Base-by-base conservation (phyloP, 2,113 vertebrate species). In the Taxidea taxus region DNA sequence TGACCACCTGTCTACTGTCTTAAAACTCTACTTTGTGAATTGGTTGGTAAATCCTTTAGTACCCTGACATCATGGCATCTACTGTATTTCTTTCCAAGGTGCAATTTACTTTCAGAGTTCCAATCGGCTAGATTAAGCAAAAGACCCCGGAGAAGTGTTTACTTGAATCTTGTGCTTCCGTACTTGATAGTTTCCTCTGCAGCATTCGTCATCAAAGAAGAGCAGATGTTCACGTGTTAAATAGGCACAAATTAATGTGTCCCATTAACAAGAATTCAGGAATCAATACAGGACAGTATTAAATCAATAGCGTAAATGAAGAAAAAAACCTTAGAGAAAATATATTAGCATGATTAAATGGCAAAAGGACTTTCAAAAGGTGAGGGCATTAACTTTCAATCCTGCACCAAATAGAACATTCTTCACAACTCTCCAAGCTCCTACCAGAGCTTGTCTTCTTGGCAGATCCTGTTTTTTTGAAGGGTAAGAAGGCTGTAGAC, bases 81-180 rank as follows among this genome's bases (percentile, higher is more conserved):
- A 89, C 97, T 95, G 94, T 87, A 86, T 98, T 96, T 91, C 96
- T 97, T 97, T 98, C 87, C 86, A 90, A 98, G 98, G 95, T 98
- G 95, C 96, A 96, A 64, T 97, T 98, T 98, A 56, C 80, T 98
- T 98, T 97, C 95, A 70, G 96, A 98, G 95, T 98, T 98, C 94
- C 95, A 77, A 81, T 93, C 88, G 39, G 91, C 92, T 88, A 95
- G 56, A 42, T 92, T n/a, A 78, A 78, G 74, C 56, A 91, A 62
- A 91, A 92, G 92, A 77, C 68, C 60, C 81, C 62, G 56, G 90
- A 95, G 75, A 80, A 98, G 58, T 72, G 92, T 96, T 97, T 94
- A 93, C 92, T 92, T 96, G 97, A 95, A 97, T 95, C 94, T 87
- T 87, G 96, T 95, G 92, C 95, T 91, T 96, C 96, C 96, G 85